Percentiles rank a stretch among this genome's conserved stretches.
These are phyloP conservation scores for Druon quercuslanigerum DNA, from an alignment of 1,140 invertebrate species.

Conservation along the genomic window DNA sequence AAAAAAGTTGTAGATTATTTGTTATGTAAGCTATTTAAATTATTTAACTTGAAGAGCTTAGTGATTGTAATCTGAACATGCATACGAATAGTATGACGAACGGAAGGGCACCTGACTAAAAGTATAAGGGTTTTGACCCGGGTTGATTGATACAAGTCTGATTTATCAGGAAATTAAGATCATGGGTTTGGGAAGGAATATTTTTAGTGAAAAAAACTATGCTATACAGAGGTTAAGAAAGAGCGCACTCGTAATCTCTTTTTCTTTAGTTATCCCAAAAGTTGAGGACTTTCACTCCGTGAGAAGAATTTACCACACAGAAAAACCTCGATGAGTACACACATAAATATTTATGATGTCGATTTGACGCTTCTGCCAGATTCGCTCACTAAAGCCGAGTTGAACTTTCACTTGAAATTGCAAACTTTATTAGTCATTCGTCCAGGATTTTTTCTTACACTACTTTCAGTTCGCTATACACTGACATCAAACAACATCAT, in stretches of 20 bases:
- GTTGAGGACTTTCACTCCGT: not conserved
- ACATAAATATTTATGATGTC: conserved; percentile 17
- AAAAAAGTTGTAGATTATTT: no score
- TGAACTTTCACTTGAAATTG: conserved; percentile 4
- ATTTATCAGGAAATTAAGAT: no score
- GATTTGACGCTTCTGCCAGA: not conserved
- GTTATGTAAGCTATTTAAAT: no score
- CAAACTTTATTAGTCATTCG: not conserved
- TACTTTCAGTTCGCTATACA: not conserved
- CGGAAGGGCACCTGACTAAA: no score
- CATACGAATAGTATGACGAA: no score
- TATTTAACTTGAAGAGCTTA: not conserved
- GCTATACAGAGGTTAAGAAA: not conserved
- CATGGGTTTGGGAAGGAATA: no score
- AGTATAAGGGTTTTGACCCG: no score
- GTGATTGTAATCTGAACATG: not conserved
- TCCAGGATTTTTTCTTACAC: not conserved
- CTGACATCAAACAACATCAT: not conserved
- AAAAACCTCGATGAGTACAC: not conserved
- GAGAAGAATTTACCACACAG: conserved; percentile 1
- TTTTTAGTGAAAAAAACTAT: not conserved
- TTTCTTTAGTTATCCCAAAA: not conserved
- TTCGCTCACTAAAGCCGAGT: not conserved
- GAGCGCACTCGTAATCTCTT: not conserved
- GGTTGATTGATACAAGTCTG: no score